phyloP scores from a whole-genome alignment of 1,140 invertebrate genomes.

The Hyles vespertilio region DNA sequence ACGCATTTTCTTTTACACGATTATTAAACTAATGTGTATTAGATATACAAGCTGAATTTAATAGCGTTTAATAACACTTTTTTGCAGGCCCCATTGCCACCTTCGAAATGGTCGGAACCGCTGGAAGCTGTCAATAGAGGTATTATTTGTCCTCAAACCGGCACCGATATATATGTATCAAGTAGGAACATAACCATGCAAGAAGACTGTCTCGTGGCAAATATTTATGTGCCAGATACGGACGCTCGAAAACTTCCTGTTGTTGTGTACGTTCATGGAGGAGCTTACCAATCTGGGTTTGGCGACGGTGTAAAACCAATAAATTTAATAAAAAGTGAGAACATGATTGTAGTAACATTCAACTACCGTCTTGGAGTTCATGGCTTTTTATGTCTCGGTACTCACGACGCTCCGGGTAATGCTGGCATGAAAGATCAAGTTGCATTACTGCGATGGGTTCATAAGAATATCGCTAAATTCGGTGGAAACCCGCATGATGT shows the following conservation, averaged over 20 bases:
- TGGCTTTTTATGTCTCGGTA: conserved; percentile 7
- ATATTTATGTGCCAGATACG: conserved; percentile 41
- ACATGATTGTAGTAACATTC: conserved; percentile 8
- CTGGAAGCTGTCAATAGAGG: conserved; percentile 30
- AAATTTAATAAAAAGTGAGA: conserved; percentile 14
- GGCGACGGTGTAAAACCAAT: conserved; percentile 14
- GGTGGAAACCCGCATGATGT: conserved; percentile 23
- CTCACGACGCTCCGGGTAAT: not conserved
- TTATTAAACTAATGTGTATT: no score
- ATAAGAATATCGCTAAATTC: conserved; percentile 10
- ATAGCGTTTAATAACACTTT: no score
- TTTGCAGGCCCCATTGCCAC: conserved; percentile 33
- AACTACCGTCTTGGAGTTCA: conserved; percentile 14
- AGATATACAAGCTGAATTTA: no score
- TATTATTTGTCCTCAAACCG: conserved; percentile 30
- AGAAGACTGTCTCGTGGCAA: conserved; percentile 20
- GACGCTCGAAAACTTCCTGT: conserved; percentile 44
- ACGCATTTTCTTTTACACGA: no score
- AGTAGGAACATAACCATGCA: conserved; percentile 1
- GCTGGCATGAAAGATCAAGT: conserved; percentile 16
- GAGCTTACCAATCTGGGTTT: conserved; percentile 26
- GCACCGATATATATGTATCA: not conserved
- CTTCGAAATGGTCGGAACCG: conserved; percentile 28
- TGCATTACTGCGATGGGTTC: conserved; percentile 17
- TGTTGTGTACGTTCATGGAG: conserved; percentile 41